Evolutionary conservation across 2,113 vertebrate genomes (phyloP).

Genomic region (Rhinopomastus cyanomelas): DNA sequence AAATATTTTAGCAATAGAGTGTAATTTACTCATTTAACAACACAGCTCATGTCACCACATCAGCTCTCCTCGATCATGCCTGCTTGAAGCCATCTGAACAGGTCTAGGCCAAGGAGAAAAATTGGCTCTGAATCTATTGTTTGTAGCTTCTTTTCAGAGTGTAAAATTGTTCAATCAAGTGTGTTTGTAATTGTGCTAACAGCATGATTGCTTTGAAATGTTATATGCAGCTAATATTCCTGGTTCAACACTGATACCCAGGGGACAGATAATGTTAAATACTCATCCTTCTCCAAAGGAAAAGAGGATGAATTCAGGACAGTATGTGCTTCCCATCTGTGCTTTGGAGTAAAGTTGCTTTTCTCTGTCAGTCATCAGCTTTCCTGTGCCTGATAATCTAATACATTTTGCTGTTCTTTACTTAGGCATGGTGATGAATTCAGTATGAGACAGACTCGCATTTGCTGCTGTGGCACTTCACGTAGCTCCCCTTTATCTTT

Average conservation of each 20-base stretch:
- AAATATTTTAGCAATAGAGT: background rate
- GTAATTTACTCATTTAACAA: background rate
- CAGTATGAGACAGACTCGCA: background rate
- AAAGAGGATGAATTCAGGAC: conserved; percentile 20
- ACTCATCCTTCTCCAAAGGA: conserved; percentile 14
- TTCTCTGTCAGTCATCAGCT: conserved; percentile 12
- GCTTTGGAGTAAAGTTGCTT: background rate
- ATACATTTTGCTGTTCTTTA: background rate
- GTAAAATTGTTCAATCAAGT: conserved; percentile 4
- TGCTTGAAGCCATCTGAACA: background rate
- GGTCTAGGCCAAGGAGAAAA: background rate
- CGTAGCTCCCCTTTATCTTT: background rate
- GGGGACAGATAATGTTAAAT: background rate
- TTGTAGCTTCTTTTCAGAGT: background rate
- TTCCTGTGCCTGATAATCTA: background rate
- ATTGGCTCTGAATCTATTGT: background rate
- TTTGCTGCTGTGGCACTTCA: background rate
- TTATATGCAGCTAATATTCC: background rate
- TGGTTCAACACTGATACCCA: background rate
- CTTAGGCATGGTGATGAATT: background rate
- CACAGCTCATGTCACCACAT: background rate
- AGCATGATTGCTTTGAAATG: background rate
- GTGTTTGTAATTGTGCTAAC: conserved; percentile 1
- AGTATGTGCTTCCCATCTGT: conserved; percentile 40
- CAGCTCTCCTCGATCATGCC: background rate